Percentiles rank a stretch among this genome's conserved stretches.
phyloP scores from a whole-genome alignment of 1,140 invertebrate genomes.

The Carcinoscorpius rotundicauda region DNA sequence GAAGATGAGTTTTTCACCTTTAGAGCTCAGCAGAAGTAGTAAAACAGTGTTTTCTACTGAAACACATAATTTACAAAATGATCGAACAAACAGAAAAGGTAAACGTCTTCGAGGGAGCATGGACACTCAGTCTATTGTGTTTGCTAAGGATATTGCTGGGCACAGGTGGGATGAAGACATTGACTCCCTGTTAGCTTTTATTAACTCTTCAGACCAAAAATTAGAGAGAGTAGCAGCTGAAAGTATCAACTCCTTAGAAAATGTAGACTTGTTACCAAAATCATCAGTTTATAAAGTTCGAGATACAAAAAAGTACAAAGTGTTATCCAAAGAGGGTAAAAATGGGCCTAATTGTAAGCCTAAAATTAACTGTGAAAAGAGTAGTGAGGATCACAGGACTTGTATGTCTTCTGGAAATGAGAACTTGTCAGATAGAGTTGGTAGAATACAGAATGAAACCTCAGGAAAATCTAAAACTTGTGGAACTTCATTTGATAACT shows the following conservation, averaged over 20 bases:
- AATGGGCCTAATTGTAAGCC: conserved; percentile 41
- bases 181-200: conserved; percentile 42
- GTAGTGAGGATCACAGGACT: too few relatives aligned
- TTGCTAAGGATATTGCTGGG: conserved; percentile 49
- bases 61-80: too few relatives aligned
- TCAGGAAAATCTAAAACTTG: too few relatives aligned
- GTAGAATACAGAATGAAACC: too few relatives aligned
- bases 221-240: conserved; percentile 27
- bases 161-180: conserved; percentile 48
- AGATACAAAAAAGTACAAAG: conserved; percentile 8
- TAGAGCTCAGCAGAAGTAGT: too few relatives aligned
- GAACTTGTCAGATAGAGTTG: too few relatives aligned
- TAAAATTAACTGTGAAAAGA: too few relatives aligned
- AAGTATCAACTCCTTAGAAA: conserved; percentile 8
- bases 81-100: conserved; percentile 11
- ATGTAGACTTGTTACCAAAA: not conserved
- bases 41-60: too few relatives aligned
- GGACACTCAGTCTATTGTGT: conserved; percentile 42
- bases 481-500: too few relatives aligned
- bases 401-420: too few relatives aligned
- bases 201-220: conserved; percentile 32
- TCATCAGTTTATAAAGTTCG: not conserved
- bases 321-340: conserved; percentile 52
- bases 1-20: too few relatives aligned
- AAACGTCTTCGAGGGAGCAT: conserved; percentile 39